Conservation (phyloP, 2,113 vertebrate species). For the Heloderma charlesbogerti region DNA sequence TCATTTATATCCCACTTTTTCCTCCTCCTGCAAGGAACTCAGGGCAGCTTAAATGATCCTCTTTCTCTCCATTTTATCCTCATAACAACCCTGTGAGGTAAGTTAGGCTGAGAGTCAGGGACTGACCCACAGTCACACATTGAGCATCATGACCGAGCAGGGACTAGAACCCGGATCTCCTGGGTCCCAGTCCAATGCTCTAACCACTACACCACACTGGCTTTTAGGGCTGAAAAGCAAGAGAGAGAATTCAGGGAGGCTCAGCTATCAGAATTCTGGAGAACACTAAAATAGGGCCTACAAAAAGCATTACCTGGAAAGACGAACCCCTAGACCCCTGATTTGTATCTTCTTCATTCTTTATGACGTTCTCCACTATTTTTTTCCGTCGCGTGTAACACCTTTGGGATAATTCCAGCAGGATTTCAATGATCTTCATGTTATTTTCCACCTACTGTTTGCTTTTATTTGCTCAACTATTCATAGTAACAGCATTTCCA, state of each 20-base stretch:
- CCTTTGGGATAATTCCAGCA: not conserved
- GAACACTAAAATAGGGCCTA: not conserved
- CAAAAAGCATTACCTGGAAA: not conserved
- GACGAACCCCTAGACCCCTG: not conserved
- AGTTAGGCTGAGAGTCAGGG: too few relatives aligned
- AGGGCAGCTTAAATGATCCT: too few relatives aligned
- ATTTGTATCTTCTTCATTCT: constrained; percentile 2
- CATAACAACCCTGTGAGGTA: too few relatives aligned
- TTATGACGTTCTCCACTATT: not conserved
- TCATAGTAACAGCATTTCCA: constrained; percentile 28
- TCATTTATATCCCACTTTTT: too few relatives aligned
- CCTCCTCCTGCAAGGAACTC: too few relatives aligned
- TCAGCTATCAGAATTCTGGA: not conserved
- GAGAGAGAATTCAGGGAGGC: not conserved
- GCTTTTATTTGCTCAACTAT: constrained; percentile 21
- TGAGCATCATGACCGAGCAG: too few relatives aligned
- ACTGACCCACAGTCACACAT: too few relatives aligned
- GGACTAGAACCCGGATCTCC: too few relatives aligned
- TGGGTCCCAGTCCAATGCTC: too few relatives aligned
- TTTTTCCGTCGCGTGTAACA: not conserved
- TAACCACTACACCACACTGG: too few relatives aligned
- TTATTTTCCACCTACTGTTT: not conserved
- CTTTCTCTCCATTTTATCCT: too few relatives aligned
- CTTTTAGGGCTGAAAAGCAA: not conserved
- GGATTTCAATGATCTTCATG: not conserved